Evolutionary conservation across 2,113 vertebrate genomes (phyloP).

Genomic region (Peucedramus taeniatus): DNA sequence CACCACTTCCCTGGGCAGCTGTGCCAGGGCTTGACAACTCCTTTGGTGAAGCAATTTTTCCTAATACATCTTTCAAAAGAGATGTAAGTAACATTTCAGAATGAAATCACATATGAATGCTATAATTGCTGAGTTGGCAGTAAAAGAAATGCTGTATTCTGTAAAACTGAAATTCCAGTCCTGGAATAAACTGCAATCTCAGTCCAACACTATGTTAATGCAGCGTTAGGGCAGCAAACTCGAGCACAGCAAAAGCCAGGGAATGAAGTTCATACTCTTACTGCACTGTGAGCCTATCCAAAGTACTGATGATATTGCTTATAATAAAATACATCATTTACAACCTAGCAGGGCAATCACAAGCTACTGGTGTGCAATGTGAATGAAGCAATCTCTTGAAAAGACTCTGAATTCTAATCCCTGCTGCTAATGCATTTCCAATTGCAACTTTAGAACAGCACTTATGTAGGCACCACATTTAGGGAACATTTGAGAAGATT

Average conservation of each 20-base stretch:
- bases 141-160: background rate
- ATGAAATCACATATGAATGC: background rate
- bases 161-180: background rate
- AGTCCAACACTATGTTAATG: background rate
- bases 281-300: background rate
- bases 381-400: background rate
- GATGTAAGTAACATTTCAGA: background rate
- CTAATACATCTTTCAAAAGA: background rate
- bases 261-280: background rate
- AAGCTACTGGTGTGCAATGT: background rate
- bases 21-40: background rate
- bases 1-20: background rate
- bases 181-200: background rate
- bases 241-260: background rate
- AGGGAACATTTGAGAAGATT: background rate
- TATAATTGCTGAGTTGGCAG: background rate
- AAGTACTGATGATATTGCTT: background rate
- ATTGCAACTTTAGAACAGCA: background rate
- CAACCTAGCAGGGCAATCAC: background rate
- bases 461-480: background rate
- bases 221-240: background rate
- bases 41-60: background rate
- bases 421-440: constrained; percentile 38
- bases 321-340: background rate
- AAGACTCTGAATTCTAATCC: background rate